Conservation (phyloP, 2,888 invertebrate genomes). For the Oscheius myriophilus region DNA sequence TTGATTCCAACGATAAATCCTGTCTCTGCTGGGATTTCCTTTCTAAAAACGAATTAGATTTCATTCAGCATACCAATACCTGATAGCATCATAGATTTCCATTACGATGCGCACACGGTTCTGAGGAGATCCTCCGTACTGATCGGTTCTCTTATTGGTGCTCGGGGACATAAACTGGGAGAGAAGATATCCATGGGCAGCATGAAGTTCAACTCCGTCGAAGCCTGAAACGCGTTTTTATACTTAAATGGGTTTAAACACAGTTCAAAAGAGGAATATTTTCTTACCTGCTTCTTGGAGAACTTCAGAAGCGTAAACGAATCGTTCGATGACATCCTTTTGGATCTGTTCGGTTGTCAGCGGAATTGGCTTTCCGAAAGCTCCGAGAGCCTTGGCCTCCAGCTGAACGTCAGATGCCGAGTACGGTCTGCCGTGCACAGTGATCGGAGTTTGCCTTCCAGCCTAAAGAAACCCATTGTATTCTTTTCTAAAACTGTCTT, state of each 20-base stretch:
- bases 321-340: constrained; percentile 49
- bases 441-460: constrained; percentile 55
- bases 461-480: constrained; percentile 20
- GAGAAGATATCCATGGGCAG: constrained; percentile 60
- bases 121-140: constrained; percentile 55
- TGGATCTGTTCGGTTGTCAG: constrained; percentile 53
- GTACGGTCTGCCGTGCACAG: constrained; percentile 46
- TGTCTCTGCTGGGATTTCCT: constrained; percentile 29
- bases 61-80: too few relatives aligned
- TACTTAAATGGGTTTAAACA: background rate
- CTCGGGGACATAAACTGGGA: constrained; percentile 61
- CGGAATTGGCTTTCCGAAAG: constrained; percentile 51
- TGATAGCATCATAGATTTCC: constrained; percentile 59
- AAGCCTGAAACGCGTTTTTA: constrained; percentile 43
- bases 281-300: constrained; percentile 35
- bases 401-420: constrained; percentile 55
- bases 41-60: too few relatives aligned
- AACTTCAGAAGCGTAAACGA: constrained; percentile 42
- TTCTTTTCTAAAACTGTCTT: background rate
- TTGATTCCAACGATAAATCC: constrained; percentile 60
- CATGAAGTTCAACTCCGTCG: constrained; percentile 59
- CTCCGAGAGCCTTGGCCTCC: constrained; percentile 11
- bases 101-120: constrained; percentile 52
- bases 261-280: background rate
- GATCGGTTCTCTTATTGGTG: constrained; percentile 59